Conservation (phyloP, 2,113 vertebrate genomes). For the Vimba vimba region DNA sequence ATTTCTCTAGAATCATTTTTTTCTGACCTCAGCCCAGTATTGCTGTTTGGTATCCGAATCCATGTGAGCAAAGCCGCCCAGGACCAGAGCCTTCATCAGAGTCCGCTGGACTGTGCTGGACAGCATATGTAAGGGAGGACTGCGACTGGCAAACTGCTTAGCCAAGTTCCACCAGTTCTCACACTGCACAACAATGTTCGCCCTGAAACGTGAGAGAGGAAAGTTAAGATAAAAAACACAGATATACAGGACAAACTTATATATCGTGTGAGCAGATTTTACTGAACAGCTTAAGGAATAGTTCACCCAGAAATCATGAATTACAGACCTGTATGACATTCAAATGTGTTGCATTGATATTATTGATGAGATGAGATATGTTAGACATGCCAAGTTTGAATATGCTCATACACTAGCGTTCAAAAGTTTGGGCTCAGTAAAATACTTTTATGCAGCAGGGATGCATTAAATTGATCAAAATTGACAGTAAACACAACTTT, state of each 20-base stretch:
- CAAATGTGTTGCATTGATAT: neutral
- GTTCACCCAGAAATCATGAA: neutral
- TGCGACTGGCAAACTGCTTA: constrained; percentile 94
- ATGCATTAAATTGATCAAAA: neutral
- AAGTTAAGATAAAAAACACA: neutral
- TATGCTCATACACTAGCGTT: neutral
- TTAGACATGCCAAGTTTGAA: neutral
- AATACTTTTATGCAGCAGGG: neutral
- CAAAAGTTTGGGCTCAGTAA: neutral
- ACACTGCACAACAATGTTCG: constrained; percentile 96
- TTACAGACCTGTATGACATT: neutral
- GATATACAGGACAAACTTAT: neutral
- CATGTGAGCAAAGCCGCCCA: constrained; percentile 98
- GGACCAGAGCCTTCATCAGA: constrained; percentile 96
- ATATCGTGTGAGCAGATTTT: neutral
- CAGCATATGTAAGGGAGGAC: constrained; percentile 91
- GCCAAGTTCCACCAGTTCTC: constrained; percentile 99
- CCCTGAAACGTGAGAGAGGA: constrained; percentile 72
- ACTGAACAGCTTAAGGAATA: neutral
- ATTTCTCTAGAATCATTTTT: neutral
- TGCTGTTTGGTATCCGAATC: constrained; percentile 96
- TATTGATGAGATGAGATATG: neutral
- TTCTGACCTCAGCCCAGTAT: constrained; percentile 96
- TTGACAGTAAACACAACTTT: neutral
- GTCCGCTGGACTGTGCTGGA: constrained; percentile 95